A percentile compares a stretch with the other conserved stretches of the same genome.
Conservation (phyloP, 2,113 vertebrate species). For the Oxyruncus cristatus region DNA sequence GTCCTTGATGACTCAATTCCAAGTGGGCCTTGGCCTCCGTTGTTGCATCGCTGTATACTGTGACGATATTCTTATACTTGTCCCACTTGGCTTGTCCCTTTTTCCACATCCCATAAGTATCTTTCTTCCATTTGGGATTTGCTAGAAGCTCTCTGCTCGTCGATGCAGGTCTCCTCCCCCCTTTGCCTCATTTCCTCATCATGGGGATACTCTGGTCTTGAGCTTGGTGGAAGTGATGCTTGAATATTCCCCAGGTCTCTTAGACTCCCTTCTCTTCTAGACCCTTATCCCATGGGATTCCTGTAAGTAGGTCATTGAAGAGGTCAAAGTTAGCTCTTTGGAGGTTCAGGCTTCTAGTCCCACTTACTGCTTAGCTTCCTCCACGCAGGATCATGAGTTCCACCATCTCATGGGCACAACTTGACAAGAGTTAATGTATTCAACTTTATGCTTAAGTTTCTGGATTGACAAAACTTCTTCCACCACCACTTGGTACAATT, state of each 20-base stretch:
- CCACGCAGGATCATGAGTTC: neutral
- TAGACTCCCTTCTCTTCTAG: too few relatives aligned
- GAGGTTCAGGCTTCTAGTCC: neutral
- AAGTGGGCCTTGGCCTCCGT: neutral
- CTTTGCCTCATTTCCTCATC: accelerated
- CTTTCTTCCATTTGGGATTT: neutral
- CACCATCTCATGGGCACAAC: neutral
- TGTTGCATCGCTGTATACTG: neutral
- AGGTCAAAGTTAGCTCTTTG: accelerated
- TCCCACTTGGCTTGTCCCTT: neutral
- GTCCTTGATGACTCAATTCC: neutral
- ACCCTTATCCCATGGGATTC: neutral
- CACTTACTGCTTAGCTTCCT: neutral
- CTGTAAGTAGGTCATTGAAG: neutral
- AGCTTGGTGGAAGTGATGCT: neutral
- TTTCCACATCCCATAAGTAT: neutral
- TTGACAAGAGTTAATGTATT: neutral
- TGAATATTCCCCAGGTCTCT: neutral
- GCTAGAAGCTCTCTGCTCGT: neutral
- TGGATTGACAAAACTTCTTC: neutral
- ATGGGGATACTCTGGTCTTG: neutral
- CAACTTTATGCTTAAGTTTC: neutral
- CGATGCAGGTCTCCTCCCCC: neutral
- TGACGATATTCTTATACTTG: neutral
- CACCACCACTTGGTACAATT: neutral